phyloP scores from a whole-genome alignment of 2,113 vertebrate species.

The Chaenogobius annularis region DNA sequence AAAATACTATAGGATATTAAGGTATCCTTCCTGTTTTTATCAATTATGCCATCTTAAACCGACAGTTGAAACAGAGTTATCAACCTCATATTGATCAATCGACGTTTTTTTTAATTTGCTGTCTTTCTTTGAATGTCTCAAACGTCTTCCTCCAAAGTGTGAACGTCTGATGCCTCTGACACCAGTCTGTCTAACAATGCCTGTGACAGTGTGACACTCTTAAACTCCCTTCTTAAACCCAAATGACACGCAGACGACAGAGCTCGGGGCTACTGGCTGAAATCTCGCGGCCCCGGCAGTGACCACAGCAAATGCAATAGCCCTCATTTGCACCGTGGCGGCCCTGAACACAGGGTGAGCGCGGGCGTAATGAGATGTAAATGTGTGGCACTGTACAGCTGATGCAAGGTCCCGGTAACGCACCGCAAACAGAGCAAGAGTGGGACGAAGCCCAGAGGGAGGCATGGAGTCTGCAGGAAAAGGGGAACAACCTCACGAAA shows the following conservation, averaged over 20 bases:
- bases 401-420: conserved; percentile 57
- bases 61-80: not conserved
- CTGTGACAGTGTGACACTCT: conserved; percentile 16
- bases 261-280: not conserved
- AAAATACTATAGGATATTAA: too few relatives aligned
- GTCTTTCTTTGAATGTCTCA: too few relatives aligned
- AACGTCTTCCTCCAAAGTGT: too few relatives aligned
- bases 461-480: conserved; percentile 18
- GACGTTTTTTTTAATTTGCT: too few relatives aligned
- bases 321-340: not conserved
- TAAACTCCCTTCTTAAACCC: conserved; percentile 15
- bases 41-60: not conserved
- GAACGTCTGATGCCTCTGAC: too few relatives aligned
- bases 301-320: conserved; percentile 9
- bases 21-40: not conserved
- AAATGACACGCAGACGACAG: conserved; percentile 13
- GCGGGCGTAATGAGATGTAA: conserved; percentile 40
- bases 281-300: conserved; percentile 13
- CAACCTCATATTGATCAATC: too few relatives aligned
- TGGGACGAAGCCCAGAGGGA: conserved; percentile 37
- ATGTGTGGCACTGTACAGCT: conserved; percentile 51
- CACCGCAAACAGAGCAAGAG: conserved; percentile 19
- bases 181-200: conserved; percentile 3
- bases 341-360: conserved; percentile 22
- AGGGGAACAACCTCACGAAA: conserved; percentile 12